Conservation (phyloP, 2,888 invertebrate species). For the Endomychus coccineus region DNA sequence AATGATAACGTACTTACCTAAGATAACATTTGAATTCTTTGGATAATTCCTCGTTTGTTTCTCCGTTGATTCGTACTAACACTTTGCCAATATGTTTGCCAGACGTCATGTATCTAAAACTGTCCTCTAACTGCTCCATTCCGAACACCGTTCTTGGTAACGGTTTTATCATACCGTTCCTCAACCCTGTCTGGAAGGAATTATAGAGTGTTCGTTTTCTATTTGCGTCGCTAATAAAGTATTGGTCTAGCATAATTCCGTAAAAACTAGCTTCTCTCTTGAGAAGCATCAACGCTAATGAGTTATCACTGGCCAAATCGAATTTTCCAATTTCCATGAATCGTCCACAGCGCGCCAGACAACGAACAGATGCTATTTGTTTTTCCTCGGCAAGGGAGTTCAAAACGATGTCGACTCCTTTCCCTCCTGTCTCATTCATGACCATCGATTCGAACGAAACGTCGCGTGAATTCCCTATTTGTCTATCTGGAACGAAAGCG, state of each 20-base stretch:
- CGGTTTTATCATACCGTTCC: constrained; percentile 60
- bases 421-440: constrained; percentile 68
- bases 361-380: constrained; percentile 61
- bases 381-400: constrained; percentile 93
- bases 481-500: constrained; percentile 42
- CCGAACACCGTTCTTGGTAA: constrained; percentile 57
- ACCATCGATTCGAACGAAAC: constrained; percentile 82
- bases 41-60: no score
- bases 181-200: constrained; percentile 47
- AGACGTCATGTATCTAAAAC: constrained; percentile 57
- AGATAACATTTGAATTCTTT: no score
- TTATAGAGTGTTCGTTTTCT: no score
- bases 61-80: constrained; percentile 38
- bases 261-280: constrained; percentile 68
- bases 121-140: constrained; percentile 59
- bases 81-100: constrained; percentile 79
- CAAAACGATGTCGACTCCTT: constrained; percentile 83
- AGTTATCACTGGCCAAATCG: constrained; percentile 63
- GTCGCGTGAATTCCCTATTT: constrained; percentile 80
- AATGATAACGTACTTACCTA: no score
- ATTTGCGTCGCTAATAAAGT: no score
- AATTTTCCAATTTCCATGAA: constrained; percentile 85
- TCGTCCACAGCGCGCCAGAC: constrained; percentile 54
- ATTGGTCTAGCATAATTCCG: constrained; percentile 64
- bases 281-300: constrained; percentile 59